phyloP scores from a whole-genome alignment of 2,113 vertebrate species.

The Thryonomys swinderianus region DNA sequence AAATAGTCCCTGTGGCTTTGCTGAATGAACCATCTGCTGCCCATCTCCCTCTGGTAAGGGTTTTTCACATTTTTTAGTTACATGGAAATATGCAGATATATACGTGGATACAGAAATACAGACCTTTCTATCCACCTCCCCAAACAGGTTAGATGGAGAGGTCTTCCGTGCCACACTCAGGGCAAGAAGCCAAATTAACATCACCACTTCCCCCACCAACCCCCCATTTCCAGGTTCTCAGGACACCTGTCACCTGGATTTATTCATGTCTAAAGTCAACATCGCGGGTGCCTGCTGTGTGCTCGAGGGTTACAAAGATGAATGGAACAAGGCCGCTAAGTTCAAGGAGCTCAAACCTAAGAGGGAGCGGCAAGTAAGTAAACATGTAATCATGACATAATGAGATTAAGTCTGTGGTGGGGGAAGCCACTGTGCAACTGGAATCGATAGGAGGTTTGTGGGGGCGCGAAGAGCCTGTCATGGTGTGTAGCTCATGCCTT shows the following conservation, averaged over 20 bases:
- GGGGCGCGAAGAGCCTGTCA: background rate
- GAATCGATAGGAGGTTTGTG: too few species aligned
- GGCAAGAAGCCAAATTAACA: background rate
- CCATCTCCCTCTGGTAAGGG: background rate
- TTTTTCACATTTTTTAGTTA: slow-evolving; percentile 17
- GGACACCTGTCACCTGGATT: background rate
- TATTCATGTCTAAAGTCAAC: background rate
- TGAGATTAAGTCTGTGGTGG: background rate
- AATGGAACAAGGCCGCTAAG: background rate
- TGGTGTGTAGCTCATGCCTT: background rate
- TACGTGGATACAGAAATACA: background rate
- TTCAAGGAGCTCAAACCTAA: background rate
- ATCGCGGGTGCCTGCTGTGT: background rate
- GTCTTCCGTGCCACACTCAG: too few species aligned
- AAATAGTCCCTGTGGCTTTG: slow-evolving; percentile 51
- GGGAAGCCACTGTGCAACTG: background rate
- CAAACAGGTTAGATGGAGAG: background rate
- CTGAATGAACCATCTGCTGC: slow-evolving; percentile 45
- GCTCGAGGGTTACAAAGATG: background rate
- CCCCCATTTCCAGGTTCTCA: background rate
- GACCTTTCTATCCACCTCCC: background rate
- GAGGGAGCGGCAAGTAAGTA: background rate
- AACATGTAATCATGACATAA: fast-evolving
- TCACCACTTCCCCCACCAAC: too few species aligned
- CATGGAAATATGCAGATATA: slow-evolving; percentile 29